phyloP scores from a whole-genome alignment of 2,888 invertebrate species.

The Heteropelma amictum region DNA sequence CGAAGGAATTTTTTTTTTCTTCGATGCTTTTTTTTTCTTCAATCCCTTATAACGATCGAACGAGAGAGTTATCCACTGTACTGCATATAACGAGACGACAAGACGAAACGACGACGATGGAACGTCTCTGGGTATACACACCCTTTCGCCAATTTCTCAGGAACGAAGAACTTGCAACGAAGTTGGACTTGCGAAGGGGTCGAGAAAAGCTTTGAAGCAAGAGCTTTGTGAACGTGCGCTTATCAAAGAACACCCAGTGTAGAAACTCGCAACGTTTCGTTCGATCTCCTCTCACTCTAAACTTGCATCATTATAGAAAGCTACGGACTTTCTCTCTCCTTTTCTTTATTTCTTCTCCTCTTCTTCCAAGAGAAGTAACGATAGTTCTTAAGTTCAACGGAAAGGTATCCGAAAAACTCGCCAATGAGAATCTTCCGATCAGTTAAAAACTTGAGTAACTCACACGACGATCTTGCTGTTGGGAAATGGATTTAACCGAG shows the following conservation, averaged over 20 bases:
- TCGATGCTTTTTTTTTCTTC: background rate
- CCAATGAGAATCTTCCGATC: slow-evolving; percentile 35
- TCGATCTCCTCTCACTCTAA: slow-evolving; percentile 1
- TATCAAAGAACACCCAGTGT: slow-evolving; percentile 47
- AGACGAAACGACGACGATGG: slow-evolving; percentile 12
- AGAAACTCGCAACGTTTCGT: slow-evolving; percentile 45
- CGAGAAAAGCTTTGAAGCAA: slow-evolving; percentile 24
- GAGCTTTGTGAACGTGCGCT: slow-evolving; percentile 43
- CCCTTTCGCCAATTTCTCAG: slow-evolving; percentile 29
- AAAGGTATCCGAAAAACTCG: slow-evolving; percentile 21
- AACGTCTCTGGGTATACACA: slow-evolving; percentile 1
- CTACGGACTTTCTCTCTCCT: slow-evolving; percentile 7
- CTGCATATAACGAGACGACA: slow-evolving; percentile 45
- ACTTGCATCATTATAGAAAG: background rate
- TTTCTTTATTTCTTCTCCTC: slow-evolving; percentile 3
- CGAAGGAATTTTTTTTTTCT: slow-evolving; percentile 20
- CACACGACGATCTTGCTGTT: slow-evolving; percentile 1
- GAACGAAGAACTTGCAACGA: slow-evolving; percentile 21
- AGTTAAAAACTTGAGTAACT: slow-evolving; percentile 38
- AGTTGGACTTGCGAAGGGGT: slow-evolving; percentile 1
- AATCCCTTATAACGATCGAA: slow-evolving; percentile 31
- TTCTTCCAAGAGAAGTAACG: slow-evolving; percentile 43
- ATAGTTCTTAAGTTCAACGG: slow-evolving; percentile 44
- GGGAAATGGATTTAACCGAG: slow-evolving; percentile 1
- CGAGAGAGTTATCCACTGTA: slow-evolving; percentile 27